Evolutionary conservation across 2,888 invertebrate genomes (phyloP), one percentile per base, ranked within the genome.

Genomic region (Volucella bombylans): DNA sequence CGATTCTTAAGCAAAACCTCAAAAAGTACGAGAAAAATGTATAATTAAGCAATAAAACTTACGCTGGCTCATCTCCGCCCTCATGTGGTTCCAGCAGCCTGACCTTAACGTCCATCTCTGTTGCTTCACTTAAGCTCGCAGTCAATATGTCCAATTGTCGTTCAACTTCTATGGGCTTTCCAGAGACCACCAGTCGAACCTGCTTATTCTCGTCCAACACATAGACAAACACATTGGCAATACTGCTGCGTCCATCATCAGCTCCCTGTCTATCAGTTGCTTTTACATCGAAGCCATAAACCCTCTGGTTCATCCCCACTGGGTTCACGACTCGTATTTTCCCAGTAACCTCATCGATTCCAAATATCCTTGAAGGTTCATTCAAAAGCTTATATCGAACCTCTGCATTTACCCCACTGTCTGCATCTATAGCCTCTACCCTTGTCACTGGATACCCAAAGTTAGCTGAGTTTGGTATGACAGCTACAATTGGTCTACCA

Each of bases 221-320:
- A 90, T 97, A 97, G 0, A 97, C 97, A 90, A 97, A 96, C 78
- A 97, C 96, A 90, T 96, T 97, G 65, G 96, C 95, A 86, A 97
- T 96, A 61, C 96, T 95, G 9, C 96, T 96, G 81, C 94, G 94
- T 1, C 97, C 97, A 89, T 96, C 95, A 88, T 96, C 96, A 54
- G 95, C 95, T 1, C 97, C 97, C 31, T 93, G 93, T 76, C 95
- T 94, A 90, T 97, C 97, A 0, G 96, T 96, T 10, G 97, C 97
- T 91, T 96, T 96, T 10, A 97, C 96, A 91, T 97, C 97, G 89
- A 97, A 97, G 0, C 96, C 96, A 89, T 95, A 96, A 52, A 97
- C 95, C 86, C 94, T 93, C 0, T 96, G 96, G 15, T 95, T 95
- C 87, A 95, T 95, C 0, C 94, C 92, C 76, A 97, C 94, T 50